These are phyloP conservation scores for Haplochromis vanheusdeni DNA, from an alignment of 2,113 vertebrate genomes.

Conservation along the genomic window DNA sequence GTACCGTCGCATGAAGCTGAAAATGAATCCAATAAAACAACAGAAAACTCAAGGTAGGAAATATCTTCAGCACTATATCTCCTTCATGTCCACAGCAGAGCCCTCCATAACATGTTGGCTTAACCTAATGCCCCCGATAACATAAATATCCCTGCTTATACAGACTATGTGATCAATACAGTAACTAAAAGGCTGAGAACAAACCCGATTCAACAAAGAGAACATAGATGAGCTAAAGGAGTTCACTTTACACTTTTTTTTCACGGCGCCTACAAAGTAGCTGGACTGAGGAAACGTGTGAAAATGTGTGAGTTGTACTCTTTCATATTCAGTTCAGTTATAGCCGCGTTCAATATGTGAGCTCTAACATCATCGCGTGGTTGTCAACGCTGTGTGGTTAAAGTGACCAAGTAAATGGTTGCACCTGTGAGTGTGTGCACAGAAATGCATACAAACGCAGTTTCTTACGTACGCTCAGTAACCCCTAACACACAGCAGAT, in stretches of 20 bases:
- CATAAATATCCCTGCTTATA: not conserved
- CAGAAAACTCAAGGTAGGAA: not conserved
- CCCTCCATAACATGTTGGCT: not conserved
- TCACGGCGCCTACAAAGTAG: not conserved
- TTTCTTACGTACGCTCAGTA: not conserved
- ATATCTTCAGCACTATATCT: not conserved
- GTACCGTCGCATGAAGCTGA: not conserved
- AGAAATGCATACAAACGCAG: not conserved
- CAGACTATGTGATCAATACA: not conserved
- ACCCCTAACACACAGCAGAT: not conserved
- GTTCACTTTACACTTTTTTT: not conserved
- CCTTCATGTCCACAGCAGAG: not conserved
- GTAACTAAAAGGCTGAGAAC: not conserved
- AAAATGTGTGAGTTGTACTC: not conserved
- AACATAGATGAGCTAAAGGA: not conserved
- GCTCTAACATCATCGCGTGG: not conserved
- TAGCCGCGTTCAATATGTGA: not conserved
- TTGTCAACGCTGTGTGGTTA: not conserved
- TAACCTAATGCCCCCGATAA: not conserved
- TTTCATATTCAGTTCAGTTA: not conserved
- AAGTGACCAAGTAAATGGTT: not conserved
- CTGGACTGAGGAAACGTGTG: not conserved
- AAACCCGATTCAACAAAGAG: not conserved
- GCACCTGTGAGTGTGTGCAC: not conserved
- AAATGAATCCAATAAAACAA: not conserved